phyloP scores from a whole-genome alignment of 1,140 invertebrate genomes.

The Papilio xuthus region DNA sequence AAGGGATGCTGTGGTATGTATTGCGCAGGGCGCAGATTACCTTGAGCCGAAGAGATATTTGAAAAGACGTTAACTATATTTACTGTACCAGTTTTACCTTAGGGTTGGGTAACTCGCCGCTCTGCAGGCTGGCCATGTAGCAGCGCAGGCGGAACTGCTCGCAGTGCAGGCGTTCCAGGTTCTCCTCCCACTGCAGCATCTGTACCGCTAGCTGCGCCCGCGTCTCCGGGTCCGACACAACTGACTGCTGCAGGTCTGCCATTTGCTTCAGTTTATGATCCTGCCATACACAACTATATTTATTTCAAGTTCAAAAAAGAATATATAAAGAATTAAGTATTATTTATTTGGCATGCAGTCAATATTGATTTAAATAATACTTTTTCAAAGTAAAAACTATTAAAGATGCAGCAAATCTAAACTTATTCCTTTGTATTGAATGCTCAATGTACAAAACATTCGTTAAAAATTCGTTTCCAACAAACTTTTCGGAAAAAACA shows the following conservation, averaged over 20 bases:
- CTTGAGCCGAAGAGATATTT: too few species aligned
- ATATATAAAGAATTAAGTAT: not conserved
- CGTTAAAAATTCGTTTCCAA: conserved; percentile 6
- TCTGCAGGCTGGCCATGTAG: conserved; percentile 98
- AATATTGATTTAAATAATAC: too few species aligned
- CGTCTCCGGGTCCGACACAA: conserved; percentile 95
- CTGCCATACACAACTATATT: conserved; percentile 78
- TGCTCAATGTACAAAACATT: conserved; percentile 1
- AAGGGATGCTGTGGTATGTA: too few species aligned
- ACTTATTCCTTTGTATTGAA: not conserved
- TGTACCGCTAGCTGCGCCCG: conserved; percentile 95
- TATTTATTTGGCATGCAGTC: too few species aligned
- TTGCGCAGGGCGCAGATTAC: too few species aligned
- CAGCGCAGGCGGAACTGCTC: conserved; percentile 98
- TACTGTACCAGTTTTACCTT: conserved; percentile 87
- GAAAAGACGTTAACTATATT: too few species aligned
- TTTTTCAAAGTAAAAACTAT: too few species aligned
- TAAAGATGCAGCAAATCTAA: not conserved
- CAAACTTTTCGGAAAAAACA: conserved; percentile 27
- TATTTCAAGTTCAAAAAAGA: not conserved
- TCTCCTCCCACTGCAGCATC: conserved; percentile 98
- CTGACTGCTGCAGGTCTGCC: conserved; percentile 97
- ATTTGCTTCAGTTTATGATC: conserved; percentile 98
- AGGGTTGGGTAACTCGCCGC: conserved; percentile 97
- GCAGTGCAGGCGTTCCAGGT: conserved; percentile 96